Base-by-base conservation (phyloP, 2,797 vertebrate species). In the Glyptemys insculpta region DNA sequence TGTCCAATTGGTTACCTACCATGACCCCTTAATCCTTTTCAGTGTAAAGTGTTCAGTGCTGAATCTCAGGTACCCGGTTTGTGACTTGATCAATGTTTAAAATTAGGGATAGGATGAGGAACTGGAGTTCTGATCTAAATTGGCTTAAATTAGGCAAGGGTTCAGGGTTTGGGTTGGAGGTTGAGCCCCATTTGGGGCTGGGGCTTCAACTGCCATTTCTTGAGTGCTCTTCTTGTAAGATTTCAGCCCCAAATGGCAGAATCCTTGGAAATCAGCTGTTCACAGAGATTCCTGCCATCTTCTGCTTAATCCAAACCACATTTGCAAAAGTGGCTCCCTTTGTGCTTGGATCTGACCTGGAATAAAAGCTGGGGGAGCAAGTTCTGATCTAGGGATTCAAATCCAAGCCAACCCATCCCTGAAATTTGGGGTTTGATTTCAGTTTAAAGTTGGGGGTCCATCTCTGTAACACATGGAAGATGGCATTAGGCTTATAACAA, bases 61-160 rank as follows among this genome's bases (percentile, higher is more conserved):
- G 74, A 1, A 44, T 65, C 53, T 87, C 53, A 87, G 89, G 16
- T 92, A 83, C 12, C 80, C 91, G 54, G 88, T 72, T 91, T 90
- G 90, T 79, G 92, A 83, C 27, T 81, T 27, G 57, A 88, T 80
- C 74, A 41, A 79, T 91, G 79, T 91, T 94, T 90, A 94, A 92
- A 92, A 54, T n/a, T 68, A 96, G 88, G 23, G 34, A 31, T 41
- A 93, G 37, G 78, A 92, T 34, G 12, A 96, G 74, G 81, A 89
- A 83, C 54, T 74, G 65, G 15, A 91, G 83, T 93, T 97, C 85
- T 94, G 62, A 89, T 96, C 90, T 87, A 84, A 88, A 78, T 31
- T 54, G 91, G 81, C 1, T 37, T 50, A 88, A 11, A 50, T 62
- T 62, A 62, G 29, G 57, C 37, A 65, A 89, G 65, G n/a, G 18